Evolutionary conservation across 2,888 invertebrate species (phyloP), one percentile per base, ranked within the genome.

Genomic region (Melipona bicolor): DNA sequence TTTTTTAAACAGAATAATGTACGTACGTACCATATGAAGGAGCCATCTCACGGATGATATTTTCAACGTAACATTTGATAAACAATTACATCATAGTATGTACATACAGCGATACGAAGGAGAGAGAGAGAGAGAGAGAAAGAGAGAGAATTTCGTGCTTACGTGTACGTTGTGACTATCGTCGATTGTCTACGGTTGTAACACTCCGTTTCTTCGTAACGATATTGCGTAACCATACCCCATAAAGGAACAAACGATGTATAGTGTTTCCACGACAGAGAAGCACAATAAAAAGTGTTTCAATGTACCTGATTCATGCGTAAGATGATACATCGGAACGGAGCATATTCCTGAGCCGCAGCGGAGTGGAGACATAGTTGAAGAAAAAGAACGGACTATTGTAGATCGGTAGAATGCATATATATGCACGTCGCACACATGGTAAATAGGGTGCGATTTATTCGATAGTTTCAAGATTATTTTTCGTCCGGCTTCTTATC

Each of bases 181-280:
- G 76, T 52, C 65, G 70, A 80, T 84, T 71, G 54, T 69, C 24
- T 36, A 70, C 70, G 68, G 65, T 74, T 70, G 77, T 70, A 77
- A 77, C 77, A 71, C 43, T 43, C 43, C 9, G 43, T 79, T 74
- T 69, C 71, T 54, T 52, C 49, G 65, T 61, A 71, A 61, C 62
- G 70, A 69, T 65, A 84, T 85, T 85, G 69, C 81, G 84, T 84
- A 84, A 85, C 65, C 69, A 24, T 81, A 81, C 61, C 68, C 74
- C 74, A 73, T 69, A 72, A 72, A 75, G 77, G 78, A 61, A 50
- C 77, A 59, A 27, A 27, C 68, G 54, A 62, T n/a, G 36, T 84
- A 84, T 81, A 75, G 71, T 69, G 78, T 82, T 83, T 79, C 83
- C 61, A 68, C 69, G 59, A 59, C n/a, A 67, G 61, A 64, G 61